phyloP scores from a whole-genome alignment of 2,797 vertebrate species.

The Australoheros facetus region DNA sequence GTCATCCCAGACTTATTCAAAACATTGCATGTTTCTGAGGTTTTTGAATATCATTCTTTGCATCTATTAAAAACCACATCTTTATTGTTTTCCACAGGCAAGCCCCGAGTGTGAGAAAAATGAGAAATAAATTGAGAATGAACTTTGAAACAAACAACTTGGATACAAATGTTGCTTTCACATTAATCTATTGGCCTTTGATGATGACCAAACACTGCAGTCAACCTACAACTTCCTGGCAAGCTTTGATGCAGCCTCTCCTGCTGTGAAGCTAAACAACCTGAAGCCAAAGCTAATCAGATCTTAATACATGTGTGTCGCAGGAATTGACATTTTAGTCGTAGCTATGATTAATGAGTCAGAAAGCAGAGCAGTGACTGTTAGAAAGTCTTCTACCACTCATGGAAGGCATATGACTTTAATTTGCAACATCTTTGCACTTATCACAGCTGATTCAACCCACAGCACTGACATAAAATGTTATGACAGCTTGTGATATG shows the following conservation, averaged over 20 bases:
- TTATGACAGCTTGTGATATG: slow-evolving; percentile 33
- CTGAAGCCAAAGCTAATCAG: background rate
- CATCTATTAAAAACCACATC: slow-evolving; percentile 57
- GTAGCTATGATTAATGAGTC: slow-evolving; percentile 39
- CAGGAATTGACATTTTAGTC: background rate
- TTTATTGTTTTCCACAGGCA: slow-evolving; percentile 36
- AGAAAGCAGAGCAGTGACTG: background rate
- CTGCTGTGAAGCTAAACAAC: background rate
- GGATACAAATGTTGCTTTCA: slow-evolving; percentile 30
- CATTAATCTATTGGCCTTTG: background rate
- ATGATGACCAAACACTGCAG: background rate
- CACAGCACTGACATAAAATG: slow-evolving; percentile 9
- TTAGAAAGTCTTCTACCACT: background rate
- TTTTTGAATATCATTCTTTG: slow-evolving; percentile 46
- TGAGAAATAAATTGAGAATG: slow-evolving; percentile 49
- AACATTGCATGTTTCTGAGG: slow-evolving; percentile 39
- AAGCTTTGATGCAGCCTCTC: background rate
- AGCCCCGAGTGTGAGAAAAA: slow-evolving; percentile 39
- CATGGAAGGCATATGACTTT: slow-evolving; percentile 21
- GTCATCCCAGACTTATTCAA: slow-evolving; percentile 23
- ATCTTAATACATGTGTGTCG: background rate
- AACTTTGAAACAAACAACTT: slow-evolving; percentile 53
- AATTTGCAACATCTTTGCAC: slow-evolving; percentile 43
- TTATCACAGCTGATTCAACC: slow-evolving; percentile 11
- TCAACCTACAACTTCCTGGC: background rate